phyloP scores from a whole-genome alignment of 1,140 invertebrate genomes.

The Bombus soroeensis region DNA sequence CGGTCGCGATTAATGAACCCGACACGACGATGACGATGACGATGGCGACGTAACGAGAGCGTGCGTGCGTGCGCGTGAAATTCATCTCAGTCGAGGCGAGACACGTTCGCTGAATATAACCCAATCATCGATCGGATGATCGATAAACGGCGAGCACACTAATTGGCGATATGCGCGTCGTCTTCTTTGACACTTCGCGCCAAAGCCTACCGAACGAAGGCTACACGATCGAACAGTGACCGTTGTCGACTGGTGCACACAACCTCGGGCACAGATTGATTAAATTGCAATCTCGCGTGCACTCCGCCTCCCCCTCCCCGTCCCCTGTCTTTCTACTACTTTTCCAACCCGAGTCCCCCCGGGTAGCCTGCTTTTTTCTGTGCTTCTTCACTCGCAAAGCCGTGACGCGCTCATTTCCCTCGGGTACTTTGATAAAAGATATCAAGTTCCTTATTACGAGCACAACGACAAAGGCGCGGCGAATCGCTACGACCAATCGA shows the following conservation, averaged over 20 bases:
- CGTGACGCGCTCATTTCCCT: constrained; percentile 19
- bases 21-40: not conserved
- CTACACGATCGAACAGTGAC: constrained; percentile 28
- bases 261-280: constrained; percentile 40
- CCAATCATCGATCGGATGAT: constrained; percentile 27
- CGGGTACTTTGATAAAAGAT: not conserved
- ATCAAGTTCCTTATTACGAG: constrained; percentile 29
- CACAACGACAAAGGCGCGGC: not conserved
- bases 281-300: constrained; percentile 47
- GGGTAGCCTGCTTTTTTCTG: not conserved
- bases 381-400: constrained; percentile 14
- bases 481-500: not conserved
- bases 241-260: constrained; percentile 12
- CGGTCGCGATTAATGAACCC: constrained; percentile 35
- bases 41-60: not conserved
- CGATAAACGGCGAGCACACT: constrained; percentile 36
- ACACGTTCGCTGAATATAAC: not conserved
- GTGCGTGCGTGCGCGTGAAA: constrained; percentile 4
- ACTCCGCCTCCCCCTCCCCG: too few relatives aligned
- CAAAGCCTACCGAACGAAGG: not conserved
- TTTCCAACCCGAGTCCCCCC: not conserved
- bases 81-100: constrained; percentile 3
- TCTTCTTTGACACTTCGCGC: constrained; percentile 32
- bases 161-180: not conserved
- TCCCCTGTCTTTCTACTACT: not conserved